Percentiles rank a stretch among this genome's conserved stretches.
phyloP scores from a whole-genome alignment of 2,888 invertebrate genomes.

The Leptogaster cylindrica region DNA sequence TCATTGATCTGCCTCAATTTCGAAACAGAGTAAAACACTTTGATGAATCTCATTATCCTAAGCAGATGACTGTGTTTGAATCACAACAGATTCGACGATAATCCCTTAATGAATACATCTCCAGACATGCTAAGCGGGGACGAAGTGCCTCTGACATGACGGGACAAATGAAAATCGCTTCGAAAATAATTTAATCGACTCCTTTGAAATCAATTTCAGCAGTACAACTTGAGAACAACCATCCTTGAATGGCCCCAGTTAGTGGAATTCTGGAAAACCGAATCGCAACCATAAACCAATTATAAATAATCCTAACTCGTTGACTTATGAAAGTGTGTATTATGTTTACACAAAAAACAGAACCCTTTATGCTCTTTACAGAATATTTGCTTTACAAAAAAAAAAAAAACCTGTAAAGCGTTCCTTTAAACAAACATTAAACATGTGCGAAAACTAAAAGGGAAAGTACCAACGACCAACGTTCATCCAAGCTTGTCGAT shows the following conservation, averaged over 20 bases:
- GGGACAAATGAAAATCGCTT: conserved; percentile 20
- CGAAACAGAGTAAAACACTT: not conserved
- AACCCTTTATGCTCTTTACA: too few species aligned
- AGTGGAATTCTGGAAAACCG: conserved; percentile 11
- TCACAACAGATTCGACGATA: conserved; percentile 1
- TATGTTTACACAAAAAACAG: too few species aligned
- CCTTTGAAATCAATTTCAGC: conserved; percentile 15
- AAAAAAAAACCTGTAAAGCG: too few species aligned
- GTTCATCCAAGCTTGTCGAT: too few species aligned
- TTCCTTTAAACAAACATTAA: too few species aligned
- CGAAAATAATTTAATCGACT: conserved; percentile 37
- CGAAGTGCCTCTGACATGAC: conserved; percentile 10
- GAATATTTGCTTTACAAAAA: too few species aligned
- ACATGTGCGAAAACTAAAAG: too few species aligned
- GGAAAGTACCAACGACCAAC: too few species aligned
- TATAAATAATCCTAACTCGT: too few species aligned
- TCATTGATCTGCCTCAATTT: conserved; percentile 27
- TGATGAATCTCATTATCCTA: conserved; percentile 16
- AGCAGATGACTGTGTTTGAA: not conserved
- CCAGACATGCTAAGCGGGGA: not conserved
- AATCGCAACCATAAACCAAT: conserved; percentile 27
- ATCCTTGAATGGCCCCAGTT: not conserved
- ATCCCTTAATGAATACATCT: not conserved
- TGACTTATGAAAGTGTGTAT: too few species aligned
- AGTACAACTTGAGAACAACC: not conserved